A percentile compares a stretch with the other conserved stretches of the same genome.
Conservation (phyloP, 2,113 vertebrate genomes). For the Orientallactaga bullata region DNA sequence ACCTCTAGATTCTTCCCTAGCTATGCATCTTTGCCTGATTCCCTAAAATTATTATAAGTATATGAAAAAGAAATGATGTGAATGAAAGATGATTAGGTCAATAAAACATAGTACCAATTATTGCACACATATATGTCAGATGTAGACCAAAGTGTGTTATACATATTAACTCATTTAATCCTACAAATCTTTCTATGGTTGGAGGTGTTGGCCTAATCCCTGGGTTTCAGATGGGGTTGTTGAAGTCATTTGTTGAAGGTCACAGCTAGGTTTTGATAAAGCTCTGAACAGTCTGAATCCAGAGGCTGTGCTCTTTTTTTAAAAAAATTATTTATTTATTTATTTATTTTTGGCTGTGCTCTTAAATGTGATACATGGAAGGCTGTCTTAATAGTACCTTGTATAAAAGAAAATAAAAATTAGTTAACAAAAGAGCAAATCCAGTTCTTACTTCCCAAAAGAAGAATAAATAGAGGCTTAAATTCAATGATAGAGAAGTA, state of each 20-base stretch:
- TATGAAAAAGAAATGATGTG: slow-evolving; percentile 30
- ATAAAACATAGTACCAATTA: background rate
- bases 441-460: background rate
- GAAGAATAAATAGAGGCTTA: background rate
- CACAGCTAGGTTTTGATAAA: background rate
- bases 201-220: background rate
- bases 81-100: slow-evolving; percentile 30
- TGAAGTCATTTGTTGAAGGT: background rate
- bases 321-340: no score
- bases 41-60: slow-evolving; percentile 43
- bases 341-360: no score
- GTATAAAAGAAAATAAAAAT: background rate
- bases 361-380: background rate
- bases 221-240: background rate
- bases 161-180: background rate
- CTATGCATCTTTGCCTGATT: slow-evolving; percentile 22
- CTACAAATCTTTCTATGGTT: background rate
- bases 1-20: slow-evolving; percentile 12
- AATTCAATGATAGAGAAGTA: background rate
- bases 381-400: background rate
- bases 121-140: background rate
- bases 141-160: background rate
- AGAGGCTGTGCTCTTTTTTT: no score
- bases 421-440: background rate
- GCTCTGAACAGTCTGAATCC: background rate